Conservation (phyloP, 2,113 vertebrate species). For the Rostratula benghalensis region DNA sequence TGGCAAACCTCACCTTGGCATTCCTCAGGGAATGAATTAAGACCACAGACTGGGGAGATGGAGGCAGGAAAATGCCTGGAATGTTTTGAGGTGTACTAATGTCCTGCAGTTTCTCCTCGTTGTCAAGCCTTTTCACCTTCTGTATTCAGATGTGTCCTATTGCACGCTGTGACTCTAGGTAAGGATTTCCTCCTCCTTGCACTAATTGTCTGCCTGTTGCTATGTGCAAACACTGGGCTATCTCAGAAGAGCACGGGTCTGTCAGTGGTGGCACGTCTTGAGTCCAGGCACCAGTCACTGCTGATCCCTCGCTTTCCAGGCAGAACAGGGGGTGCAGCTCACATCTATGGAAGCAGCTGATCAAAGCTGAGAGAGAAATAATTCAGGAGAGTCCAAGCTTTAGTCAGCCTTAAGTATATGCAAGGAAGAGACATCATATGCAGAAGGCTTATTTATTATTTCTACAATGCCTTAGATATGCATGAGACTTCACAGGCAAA, state of each 20-base stretch:
- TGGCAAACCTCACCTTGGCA: background rate
- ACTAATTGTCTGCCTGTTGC: background rate
- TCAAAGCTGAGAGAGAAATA: background rate
- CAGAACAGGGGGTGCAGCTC: fast-evolving
- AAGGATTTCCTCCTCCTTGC: background rate
- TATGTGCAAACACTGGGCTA: too few species aligned
- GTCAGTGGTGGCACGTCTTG: fast-evolving
- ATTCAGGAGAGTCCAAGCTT: background rate
- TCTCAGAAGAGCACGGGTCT: background rate
- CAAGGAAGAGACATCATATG: background rate
- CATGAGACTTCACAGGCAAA: background rate
- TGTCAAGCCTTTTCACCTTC: background rate
- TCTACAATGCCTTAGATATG: background rate
- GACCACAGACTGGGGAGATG: background rate
- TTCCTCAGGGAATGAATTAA: background rate
- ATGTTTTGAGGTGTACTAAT: too few species aligned
- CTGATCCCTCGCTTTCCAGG: background rate
- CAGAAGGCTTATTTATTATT: constrained; percentile 24
- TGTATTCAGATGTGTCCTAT: background rate
- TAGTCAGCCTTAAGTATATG: background rate
- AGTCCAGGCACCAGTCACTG: fast-evolving
- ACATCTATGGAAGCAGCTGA: background rate
- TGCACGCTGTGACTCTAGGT: background rate
- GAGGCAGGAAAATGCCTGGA: background rate
- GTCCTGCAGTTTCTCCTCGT: background rate